Evolutionary conservation across 2,113 vertebrate species (phyloP).

Genomic region (Perca schrenkii): DNA sequence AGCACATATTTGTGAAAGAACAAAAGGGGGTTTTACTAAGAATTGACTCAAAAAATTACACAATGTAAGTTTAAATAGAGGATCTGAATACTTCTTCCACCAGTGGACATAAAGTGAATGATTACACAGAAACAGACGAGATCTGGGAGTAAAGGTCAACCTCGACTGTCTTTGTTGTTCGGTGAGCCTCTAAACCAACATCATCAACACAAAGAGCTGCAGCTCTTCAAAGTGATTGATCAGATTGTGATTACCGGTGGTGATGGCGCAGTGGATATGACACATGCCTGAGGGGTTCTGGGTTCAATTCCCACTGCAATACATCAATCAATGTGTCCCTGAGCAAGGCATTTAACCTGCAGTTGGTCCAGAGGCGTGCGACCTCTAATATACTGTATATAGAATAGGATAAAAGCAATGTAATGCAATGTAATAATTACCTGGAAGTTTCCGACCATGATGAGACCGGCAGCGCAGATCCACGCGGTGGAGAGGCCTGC

Average conservation of each 20-base stretch:
- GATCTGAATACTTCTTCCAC: background rate
- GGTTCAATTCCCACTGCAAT: too few relatives aligned
- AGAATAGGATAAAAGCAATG: too few relatives aligned
- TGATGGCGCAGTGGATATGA: too few relatives aligned
- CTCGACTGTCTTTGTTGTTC: background rate
- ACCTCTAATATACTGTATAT: too few relatives aligned
- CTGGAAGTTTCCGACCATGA: constrained; percentile 92
- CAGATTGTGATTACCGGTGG: background rate
- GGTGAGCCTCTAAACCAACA: background rate
- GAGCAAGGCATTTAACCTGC: too few relatives aligned
- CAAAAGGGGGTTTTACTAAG: too few relatives aligned
- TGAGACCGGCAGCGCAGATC: constrained; percentile 89
- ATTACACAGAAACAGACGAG: background rate
- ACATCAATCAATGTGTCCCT: too few relatives aligned
- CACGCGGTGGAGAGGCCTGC: constrained; percentile 86
- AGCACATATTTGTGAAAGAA: too few relatives aligned
- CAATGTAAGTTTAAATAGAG: too few relatives aligned
- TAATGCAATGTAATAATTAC: constrained; percentile 64
- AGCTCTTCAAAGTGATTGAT: background rate
- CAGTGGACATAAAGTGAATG: background rate
- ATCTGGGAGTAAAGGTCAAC: background rate
- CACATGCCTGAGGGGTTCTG: too few relatives aligned
- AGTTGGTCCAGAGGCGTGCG: too few relatives aligned
- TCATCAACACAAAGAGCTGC: background rate
- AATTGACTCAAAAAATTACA: too few relatives aligned